These are phyloP conservation scores for Nycticorax nycticorax DNA, from an alignment of 2,113 vertebrate species.

Conservation along the genomic window DNA sequence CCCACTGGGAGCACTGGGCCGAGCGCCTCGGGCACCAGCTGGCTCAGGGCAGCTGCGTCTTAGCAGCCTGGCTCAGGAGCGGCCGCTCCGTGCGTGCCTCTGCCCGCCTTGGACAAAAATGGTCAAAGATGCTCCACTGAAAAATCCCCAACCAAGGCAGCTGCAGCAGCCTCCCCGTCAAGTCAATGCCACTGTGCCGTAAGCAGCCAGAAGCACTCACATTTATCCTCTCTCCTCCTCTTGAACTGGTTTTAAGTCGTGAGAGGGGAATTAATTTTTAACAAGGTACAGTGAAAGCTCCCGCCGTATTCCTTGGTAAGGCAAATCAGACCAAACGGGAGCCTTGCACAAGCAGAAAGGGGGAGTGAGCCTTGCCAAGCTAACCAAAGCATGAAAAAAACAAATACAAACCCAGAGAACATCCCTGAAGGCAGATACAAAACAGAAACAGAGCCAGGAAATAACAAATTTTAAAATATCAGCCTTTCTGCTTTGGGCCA, in stretches of 20 bases:
- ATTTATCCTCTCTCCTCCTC: background rate
- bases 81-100: background rate
- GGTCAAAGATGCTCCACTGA: background rate
- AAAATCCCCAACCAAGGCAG: background rate
- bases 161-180: background rate
- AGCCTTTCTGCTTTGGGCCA: background rate
- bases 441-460: background rate
- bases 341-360: background rate
- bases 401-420: background rate
- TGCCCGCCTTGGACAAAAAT: background rate
- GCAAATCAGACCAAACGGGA: fast-evolving
- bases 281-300: background rate
- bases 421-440: background rate
- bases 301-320: background rate
- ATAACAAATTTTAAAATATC: background rate
- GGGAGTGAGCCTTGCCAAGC: fast-evolving
- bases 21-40: background rate
- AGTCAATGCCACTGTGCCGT: fast-evolving
- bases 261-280: background rate
- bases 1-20: fast-evolving
- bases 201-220: fast-evolving
- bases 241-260: background rate
- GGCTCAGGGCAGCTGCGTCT: background rate
- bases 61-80: background rate
- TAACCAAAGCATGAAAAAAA: background rate